A percentile compares a stretch with the other conserved stretches of the same genome.
Conservation (phyloP, 53 echinoderm and acorn worm species). For the Antedon mediterranea region DNA sequence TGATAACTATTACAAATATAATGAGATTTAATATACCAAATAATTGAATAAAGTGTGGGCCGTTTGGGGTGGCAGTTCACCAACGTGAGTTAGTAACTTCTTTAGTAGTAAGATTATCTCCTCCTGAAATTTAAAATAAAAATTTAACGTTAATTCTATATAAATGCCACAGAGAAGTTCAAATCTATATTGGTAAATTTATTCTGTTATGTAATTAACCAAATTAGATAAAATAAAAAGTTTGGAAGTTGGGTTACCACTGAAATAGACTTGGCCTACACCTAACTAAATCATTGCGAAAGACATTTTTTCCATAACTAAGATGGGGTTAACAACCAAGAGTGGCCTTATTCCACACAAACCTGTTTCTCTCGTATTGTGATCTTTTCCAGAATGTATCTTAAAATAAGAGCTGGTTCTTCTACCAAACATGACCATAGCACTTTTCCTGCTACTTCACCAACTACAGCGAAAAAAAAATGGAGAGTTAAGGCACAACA, state of each 20-base stretch:
- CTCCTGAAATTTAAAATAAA: slow-evolving; percentile 31
- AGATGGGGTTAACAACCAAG: no score
- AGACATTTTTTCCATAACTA: no score
- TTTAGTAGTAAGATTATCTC: slow-evolving; percentile 79
- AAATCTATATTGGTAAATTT: no score
- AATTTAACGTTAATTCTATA: background rate
- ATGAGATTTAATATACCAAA: slow-evolving; percentile 82
- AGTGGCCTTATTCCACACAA: background rate
- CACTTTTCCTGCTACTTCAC: slow-evolving; percentile 82
- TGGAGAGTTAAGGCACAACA: no score
- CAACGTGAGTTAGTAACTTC: slow-evolving; percentile 76
- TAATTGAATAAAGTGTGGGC: slow-evolving; percentile 95
- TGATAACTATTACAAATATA: no score
- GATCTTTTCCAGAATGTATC: slow-evolving; percentile 89
- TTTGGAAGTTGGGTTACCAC: no score
- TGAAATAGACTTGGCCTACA: no score
- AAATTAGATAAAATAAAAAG: no score
- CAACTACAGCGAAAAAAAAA: slow-evolving; percentile 28
- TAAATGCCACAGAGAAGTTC: background rate
- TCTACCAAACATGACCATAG: slow-evolving; percentile 90
- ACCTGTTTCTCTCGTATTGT: slow-evolving; percentile 95
- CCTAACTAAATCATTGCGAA: no score
- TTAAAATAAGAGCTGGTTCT: slow-evolving; percentile 79
- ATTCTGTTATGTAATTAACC: no score
- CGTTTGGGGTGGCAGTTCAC: slow-evolving; percentile 82